These are phyloP conservation scores for Dynastes tityus DNA, from an alignment of 2,888 invertebrate genomes.

Conservation along the genomic window DNA sequence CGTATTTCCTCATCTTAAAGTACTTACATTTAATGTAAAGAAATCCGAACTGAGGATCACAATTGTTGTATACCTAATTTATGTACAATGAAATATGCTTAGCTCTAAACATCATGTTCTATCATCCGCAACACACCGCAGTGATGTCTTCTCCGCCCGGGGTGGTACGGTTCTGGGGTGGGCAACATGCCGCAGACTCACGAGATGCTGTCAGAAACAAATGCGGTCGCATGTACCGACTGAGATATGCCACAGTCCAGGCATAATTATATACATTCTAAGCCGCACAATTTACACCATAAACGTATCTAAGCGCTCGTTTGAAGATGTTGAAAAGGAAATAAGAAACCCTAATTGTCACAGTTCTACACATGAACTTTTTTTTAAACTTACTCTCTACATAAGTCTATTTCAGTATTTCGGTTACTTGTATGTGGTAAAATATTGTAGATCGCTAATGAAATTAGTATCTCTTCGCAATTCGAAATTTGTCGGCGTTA, in stretches of 20 bases:
- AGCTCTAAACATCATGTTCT: slow-evolving; percentile 54
- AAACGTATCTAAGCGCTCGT: slow-evolving; percentile 32
- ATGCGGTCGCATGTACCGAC: slow-evolving; percentile 62
- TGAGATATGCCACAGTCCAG: slow-evolving; percentile 62
- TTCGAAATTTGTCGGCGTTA: too few relatives aligned
- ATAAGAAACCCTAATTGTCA: slow-evolving; percentile 26
- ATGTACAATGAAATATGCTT: slow-evolving; percentile 49
- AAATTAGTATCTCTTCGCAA: too few relatives aligned
- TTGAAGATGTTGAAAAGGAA: slow-evolving; percentile 11
- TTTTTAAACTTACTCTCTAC: too few relatives aligned
- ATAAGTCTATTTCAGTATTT: too few relatives aligned
- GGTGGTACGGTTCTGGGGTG: slow-evolving; percentile 56
- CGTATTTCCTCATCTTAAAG: background rate
- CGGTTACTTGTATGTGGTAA: too few relatives aligned
- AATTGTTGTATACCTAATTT: slow-evolving; percentile 38
- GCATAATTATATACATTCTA: slow-evolving; percentile 56
- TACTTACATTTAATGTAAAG: background rate
- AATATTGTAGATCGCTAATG: too few relatives aligned
- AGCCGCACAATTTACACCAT: slow-evolving; percentile 46
- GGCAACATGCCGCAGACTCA: slow-evolving; percentile 63
- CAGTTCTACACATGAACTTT: background rate
- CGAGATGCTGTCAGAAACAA: slow-evolving; percentile 63
- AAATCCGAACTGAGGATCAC: background rate
- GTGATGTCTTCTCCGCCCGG: slow-evolving; percentile 63
- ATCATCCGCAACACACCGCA: slow-evolving; percentile 63